Percentiles rank a stretch among this genome's conserved stretches.
These are phyloP conservation scores for Quadroppia sp. DNA, from an alignment of 2,888 invertebrate species.

Conservation along the genomic window DNA sequence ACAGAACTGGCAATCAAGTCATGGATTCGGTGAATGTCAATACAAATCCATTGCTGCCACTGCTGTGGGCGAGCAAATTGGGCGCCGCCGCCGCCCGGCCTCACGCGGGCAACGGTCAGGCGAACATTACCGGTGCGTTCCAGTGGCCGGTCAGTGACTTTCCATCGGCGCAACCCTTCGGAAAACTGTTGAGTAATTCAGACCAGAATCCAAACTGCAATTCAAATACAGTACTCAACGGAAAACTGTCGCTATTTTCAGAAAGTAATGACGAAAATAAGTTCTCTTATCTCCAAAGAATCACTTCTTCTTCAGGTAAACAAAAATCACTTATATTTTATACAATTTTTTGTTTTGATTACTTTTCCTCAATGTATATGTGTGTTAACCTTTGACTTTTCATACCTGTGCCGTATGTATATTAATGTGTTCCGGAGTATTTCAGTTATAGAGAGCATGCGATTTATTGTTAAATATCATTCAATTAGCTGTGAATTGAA, in stretches of 20 bases:
- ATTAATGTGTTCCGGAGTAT: no score
- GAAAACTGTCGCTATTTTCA: slow-evolving; percentile 7
- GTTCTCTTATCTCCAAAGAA: neutral
- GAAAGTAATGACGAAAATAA: slow-evolving; percentile 10
- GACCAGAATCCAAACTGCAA: neutral
- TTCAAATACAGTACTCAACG: neutral
- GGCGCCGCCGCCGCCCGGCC: slow-evolving; percentile 43
- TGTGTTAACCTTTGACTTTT: no score
- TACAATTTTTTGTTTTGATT: no score
- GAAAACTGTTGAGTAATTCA: neutral
- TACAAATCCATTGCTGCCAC: slow-evolving; percentile 46
- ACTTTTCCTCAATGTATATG: no score
- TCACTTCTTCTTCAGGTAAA: slow-evolving; percentile 26
- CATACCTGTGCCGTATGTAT: no score
- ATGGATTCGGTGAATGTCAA: slow-evolving; percentile 43
- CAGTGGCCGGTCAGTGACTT: slow-evolving; percentile 6
- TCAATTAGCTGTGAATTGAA: no score
- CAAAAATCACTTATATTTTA: no score
- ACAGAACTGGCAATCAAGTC: no score
- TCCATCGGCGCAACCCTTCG: slow-evolving; percentile 3
- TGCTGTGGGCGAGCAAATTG: slow-evolving; percentile 47
- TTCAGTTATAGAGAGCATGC: no score
- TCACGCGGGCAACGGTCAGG: neutral
- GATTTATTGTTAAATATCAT: no score
- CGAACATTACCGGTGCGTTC: neutral